A percentile compares a stretch with the other conserved stretches of the same genome.
Conservation (phyloP, 2,888 invertebrate genomes). For the Drosophila gaucha region DNA sequence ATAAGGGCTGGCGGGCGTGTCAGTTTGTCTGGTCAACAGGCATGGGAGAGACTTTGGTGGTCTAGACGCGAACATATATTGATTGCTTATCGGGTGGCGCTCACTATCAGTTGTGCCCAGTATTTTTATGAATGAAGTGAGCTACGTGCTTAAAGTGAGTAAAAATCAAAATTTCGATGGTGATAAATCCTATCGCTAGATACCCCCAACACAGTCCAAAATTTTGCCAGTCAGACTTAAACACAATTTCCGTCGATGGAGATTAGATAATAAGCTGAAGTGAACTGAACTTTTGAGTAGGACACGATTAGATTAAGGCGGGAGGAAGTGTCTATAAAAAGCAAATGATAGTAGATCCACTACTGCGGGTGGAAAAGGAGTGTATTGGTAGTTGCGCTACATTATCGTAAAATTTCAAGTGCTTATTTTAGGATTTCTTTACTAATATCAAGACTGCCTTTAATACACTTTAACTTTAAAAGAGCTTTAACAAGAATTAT, state of each 20-base stretch:
- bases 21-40: background rate
- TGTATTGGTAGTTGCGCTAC: too few species aligned
- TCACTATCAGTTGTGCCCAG: background rate
- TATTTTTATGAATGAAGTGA: constrained; percentile 20
- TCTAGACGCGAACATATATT: background rate
- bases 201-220: background rate
- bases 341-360: background rate
- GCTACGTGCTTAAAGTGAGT: background rate
- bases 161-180: background rate
- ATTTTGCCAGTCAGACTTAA: background rate
- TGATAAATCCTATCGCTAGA: background rate
- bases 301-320: constrained; percentile 60
- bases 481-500: too few species aligned
- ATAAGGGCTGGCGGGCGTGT: background rate
- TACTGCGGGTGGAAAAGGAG: too few species aligned
- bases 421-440: too few species aligned
- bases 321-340: background rate
- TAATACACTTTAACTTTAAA: too few species aligned
- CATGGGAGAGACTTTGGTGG: too few species aligned
- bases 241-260: background rate
- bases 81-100: constrained; percentile 1
- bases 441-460: too few species aligned
- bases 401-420: too few species aligned
- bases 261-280: constrained; percentile 26
- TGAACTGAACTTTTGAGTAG: constrained; percentile 12